Percentiles rank a stretch among this genome's conserved stretches.
Evolutionary conservation across 92 coral and sea anemone species (phyloP).

Genomic region (Paragorgia papillata): DNA sequence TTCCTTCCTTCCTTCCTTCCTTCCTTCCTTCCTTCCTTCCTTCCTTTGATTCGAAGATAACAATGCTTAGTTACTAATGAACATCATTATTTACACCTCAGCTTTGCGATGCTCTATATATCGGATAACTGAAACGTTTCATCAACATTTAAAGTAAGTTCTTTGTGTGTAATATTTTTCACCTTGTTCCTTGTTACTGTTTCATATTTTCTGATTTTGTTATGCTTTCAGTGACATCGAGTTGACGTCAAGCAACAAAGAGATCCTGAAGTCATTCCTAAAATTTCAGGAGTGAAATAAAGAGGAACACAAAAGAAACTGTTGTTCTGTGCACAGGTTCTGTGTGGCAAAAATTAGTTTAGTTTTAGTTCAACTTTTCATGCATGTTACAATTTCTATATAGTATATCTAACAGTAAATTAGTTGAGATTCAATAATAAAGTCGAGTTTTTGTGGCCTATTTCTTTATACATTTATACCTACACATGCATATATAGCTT

Average conservation of each 20-base stretch:
- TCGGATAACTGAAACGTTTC: conserved; percentile 88
- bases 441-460: no score
- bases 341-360: no score
- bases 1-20: background rate
- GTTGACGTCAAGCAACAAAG: conserved; percentile 27
- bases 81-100: conserved; percentile 11
- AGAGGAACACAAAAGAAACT: no score
- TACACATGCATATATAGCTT: no score
- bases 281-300: conserved; percentile 18
- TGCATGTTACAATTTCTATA: background rate
- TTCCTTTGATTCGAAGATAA: background rate
- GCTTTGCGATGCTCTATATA: conserved; percentile 86
- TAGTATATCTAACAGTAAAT: no score
- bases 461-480: no score
- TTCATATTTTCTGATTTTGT: background rate
- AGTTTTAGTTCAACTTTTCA: background rate
- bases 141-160: conserved; percentile 80
- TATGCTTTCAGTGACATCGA: conserved; percentile 20
- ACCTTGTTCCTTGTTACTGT: background rate
- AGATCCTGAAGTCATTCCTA: conserved; percentile 23
- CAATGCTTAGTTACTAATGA: background rate
- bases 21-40: conserved; percentile 10
- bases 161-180: background rate
- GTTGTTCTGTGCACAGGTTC: no score
- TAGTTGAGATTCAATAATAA: no score